Percentiles rank a stretch among this genome's conserved stretches.
Conservation (phyloP, 2,113 vertebrate species). For the Sylvilagus bachmani region DNA sequence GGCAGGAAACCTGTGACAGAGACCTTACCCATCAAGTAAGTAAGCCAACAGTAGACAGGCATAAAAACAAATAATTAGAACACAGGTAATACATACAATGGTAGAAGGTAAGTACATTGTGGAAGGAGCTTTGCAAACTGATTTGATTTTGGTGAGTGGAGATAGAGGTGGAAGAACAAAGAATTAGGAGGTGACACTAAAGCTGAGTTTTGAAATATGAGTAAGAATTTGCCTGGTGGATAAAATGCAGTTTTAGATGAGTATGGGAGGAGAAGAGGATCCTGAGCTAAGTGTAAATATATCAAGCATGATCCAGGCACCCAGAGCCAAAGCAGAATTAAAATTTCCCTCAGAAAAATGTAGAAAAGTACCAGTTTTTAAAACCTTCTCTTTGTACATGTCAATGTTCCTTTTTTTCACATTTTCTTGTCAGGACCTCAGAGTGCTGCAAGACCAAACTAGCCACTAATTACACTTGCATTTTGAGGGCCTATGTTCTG, state of each 20-base stretch:
- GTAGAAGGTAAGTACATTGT: not conserved
- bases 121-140: not conserved
- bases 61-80: slow-evolving; percentile 65
- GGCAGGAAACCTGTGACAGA: not conserved
- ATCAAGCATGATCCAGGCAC: not conserved
- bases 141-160: slow-evolving; percentile 19
- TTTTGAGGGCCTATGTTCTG: not conserved
- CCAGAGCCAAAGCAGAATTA: not conserved
- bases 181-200: slow-evolving; percentile 37
- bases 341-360: not conserved
- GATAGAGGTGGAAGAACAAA: slow-evolving; percentile 30
- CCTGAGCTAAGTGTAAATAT: not conserved
- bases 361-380: not conserved
- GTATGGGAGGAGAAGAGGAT: not conserved
- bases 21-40: slow-evolving; percentile 12
- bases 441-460: not conserved
- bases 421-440: not conserved
- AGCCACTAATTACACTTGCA: not conserved
- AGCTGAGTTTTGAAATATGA: slow-evolving; percentile 60
- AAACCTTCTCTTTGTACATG: slow-evolving; percentile 10
- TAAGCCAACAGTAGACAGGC: slow-evolving; percentile 20
- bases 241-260: not conserved
- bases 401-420: not conserved
- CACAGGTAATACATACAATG: slow-evolving; percentile 26
- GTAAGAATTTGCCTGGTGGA: not conserved